phyloP scores from a whole-genome alignment of 2,888 invertebrate genomes.

The Melieria omissa region DNA sequence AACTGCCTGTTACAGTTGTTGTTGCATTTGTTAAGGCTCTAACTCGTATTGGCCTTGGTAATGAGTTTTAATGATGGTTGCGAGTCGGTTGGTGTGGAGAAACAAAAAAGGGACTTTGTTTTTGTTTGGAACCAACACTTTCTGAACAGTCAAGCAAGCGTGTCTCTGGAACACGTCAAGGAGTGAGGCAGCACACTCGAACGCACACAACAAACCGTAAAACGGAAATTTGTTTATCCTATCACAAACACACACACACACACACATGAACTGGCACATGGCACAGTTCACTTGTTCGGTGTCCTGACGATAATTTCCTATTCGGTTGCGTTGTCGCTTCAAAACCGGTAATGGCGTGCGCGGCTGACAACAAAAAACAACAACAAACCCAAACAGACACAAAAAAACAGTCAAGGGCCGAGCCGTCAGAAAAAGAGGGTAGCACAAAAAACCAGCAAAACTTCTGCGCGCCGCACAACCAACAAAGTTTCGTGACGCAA shows the following conservation, averaged over 20 bases:
- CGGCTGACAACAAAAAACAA: background rate
- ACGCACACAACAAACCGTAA: background rate
- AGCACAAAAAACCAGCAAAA: no score
- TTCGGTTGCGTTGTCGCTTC: slow-evolving; percentile 7
- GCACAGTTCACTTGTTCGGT: background rate
- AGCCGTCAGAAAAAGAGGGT: no score
- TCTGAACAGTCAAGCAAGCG: background rate
- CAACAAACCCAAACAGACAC: background rate
- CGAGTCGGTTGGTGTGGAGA: background rate
- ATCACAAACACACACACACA: slow-evolving; percentile 1
- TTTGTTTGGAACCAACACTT: background rate
- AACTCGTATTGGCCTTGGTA: background rate
- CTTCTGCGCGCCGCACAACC: no score
- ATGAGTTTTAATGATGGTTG: slow-evolving; percentile 7
- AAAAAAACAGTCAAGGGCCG: no score
- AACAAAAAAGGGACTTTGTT: background rate
- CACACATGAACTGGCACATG: background rate
- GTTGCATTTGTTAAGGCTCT: no score
- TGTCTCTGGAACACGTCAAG: background rate
- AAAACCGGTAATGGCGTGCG: slow-evolving; percentile 23
- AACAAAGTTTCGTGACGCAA: no score
- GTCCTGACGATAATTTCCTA: slow-evolving; percentile 12
- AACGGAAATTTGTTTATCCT: background rate
- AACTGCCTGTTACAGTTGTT: no score
- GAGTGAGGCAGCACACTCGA: background rate